Conservation (phyloP, 2,113 vertebrate species). For the Numenius arquata region DNA sequence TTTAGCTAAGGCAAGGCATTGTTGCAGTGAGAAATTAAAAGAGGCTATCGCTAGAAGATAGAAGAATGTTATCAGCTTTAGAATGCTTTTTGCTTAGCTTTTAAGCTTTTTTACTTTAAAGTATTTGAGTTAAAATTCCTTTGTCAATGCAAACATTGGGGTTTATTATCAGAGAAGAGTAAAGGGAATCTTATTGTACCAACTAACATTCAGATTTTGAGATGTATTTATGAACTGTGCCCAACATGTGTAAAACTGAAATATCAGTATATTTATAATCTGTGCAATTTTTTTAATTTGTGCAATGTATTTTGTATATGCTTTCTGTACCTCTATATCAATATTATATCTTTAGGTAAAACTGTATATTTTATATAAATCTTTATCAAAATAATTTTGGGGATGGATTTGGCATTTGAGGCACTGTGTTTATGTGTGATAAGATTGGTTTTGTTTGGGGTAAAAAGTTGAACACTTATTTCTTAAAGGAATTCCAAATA, state of each 20-base stretch:
- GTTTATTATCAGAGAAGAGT: not conserved
- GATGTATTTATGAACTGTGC: not conserved
- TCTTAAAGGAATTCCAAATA: not conserved
- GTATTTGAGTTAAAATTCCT: not conserved
- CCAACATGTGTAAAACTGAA: not conserved
- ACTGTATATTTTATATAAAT: not conserved
- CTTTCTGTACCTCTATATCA: not conserved
- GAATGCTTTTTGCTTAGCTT: constrained; percentile 3
- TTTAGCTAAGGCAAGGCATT: not conserved
- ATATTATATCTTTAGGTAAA: not conserved
- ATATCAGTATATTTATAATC: not conserved
- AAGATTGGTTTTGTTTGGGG: not conserved
- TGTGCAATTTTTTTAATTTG: not conserved
- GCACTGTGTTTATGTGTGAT: not conserved
- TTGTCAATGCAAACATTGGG: not conserved
- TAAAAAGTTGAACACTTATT: not conserved
- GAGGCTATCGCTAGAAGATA: constrained; percentile 26
- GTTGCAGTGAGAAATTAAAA: constrained; percentile 15
- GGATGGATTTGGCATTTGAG: not conserved
- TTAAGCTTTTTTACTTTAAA: constrained; percentile 13
- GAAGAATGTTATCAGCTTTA: not conserved
- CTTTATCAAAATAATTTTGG: not conserved
- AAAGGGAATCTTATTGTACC: not conserved
- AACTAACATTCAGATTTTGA: not conserved
- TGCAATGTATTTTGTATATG: not conserved